Evolutionary conservation across 2,113 vertebrate genomes (phyloP).

Genomic region (Aegithalos caudatus): DNA sequence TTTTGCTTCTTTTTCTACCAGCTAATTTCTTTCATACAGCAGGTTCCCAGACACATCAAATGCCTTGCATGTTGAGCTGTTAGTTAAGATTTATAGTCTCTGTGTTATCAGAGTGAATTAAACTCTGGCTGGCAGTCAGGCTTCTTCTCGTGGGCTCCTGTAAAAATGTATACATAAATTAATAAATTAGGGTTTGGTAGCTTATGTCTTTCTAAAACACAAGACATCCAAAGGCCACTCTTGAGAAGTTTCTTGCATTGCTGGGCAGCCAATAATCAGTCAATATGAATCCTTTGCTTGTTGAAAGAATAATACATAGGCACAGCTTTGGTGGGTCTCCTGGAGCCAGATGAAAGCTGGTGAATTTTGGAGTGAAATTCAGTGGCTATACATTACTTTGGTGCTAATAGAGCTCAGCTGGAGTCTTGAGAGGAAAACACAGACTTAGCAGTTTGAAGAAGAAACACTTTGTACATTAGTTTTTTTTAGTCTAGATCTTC

Average conservation of each 20-base stretch:
- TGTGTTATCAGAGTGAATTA: conserved; percentile 75
- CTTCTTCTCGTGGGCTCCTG: conserved; percentile 64
- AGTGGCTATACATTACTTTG: background rate
- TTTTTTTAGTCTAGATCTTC: background rate
- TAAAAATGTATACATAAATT: conserved; percentile 23
- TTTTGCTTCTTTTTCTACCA: conserved; percentile 76
- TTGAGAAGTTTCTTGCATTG: background rate
- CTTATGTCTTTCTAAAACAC: conserved; percentile 12
- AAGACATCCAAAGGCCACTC: background rate
- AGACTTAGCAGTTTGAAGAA: background rate
- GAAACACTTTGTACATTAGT: background rate
- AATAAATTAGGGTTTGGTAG: background rate
- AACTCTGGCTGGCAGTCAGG: conserved; percentile 64
- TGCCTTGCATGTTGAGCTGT: conserved; percentile 67
- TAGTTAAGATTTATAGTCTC: conserved; percentile 78
- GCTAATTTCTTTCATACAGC: conserved; percentile 80
- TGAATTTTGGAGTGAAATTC: background rate
- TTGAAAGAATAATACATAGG: background rate
- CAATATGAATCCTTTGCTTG: background rate
- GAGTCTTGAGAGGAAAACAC: background rate
- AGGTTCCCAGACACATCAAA: conserved; percentile 86
- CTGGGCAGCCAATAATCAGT: background rate
- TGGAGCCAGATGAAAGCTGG: background rate
- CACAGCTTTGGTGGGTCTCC: background rate
- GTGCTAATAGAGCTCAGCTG: background rate